Conservation (phyloP, 1,140 invertebrate species). For the Yoshiicerus persimilis region DNA sequence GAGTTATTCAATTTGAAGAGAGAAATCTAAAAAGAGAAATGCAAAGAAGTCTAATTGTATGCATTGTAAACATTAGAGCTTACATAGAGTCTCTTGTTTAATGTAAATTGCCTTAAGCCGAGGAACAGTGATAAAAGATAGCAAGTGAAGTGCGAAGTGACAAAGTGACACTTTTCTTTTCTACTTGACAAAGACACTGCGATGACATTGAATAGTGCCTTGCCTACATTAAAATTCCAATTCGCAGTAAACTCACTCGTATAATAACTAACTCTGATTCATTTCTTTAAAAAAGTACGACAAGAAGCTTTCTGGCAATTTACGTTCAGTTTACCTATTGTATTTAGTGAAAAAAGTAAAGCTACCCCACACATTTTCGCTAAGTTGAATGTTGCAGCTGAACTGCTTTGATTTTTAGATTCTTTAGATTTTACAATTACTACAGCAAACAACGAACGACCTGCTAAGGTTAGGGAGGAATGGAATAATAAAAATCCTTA, state of each 20-base stretch:
- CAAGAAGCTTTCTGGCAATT: neutral
- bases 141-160: neutral
- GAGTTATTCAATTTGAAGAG: neutral
- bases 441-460: neutral
- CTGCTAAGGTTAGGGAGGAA: no score
- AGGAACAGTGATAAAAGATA: neutral
- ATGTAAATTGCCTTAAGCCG: neutral
- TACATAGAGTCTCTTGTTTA: neutral
- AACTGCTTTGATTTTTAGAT: neutral
- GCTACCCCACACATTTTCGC: neutral
- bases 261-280: neutral
- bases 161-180: neutral
- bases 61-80: neutral
- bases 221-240: neutral
- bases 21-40: slow-evolving; percentile 1
- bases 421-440: neutral
- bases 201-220: neutral
- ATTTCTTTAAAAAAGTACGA: neutral
- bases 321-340: neutral
- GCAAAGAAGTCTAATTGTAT: neutral
- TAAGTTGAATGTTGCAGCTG: no score
- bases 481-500: no score
- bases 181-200: neutral
- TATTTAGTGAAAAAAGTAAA: neutral
- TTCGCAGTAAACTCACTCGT: neutral